A percentile compares a stretch with the other conserved stretches of the same genome.
Evolutionary conservation across 2,797 vertebrate species (phyloP).

Genomic region (Xerus rutilus): DNA sequence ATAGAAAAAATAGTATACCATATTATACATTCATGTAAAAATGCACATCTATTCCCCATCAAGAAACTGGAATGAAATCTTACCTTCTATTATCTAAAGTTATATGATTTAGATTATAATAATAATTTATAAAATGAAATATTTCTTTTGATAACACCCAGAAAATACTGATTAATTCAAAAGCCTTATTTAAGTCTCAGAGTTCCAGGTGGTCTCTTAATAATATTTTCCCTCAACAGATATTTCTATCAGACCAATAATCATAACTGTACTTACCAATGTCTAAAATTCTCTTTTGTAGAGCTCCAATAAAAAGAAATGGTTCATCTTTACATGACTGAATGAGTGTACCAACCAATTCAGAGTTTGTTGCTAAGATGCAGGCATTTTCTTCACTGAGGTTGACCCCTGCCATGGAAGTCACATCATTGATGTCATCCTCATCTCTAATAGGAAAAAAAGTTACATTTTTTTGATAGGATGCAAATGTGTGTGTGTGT

Average conservation of each 20-base stretch:
- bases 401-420: conserved; percentile 94
- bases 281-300: conserved; percentile 91
- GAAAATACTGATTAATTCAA: conserved; percentile 43
- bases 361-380: conserved; percentile 89
- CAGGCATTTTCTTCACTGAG: conserved; percentile 91
- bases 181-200: conserved; percentile 9
- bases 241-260: neutral
- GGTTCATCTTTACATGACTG: conserved; percentile 94
- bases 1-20: neutral
- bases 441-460: conserved; percentile 88
- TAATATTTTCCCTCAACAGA: neutral
- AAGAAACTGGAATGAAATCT: conserved; percentile 38
- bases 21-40: conserved; percentile 6
- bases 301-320: conserved; percentile 90
- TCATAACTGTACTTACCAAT: conserved; percentile 89
- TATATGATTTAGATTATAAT: neutral
- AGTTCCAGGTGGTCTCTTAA: neutral
- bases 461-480: neutral
- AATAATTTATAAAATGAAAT: conserved; percentile 62
- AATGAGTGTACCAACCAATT: conserved; percentile 91
- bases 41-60: neutral
- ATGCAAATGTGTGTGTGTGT: neutral
- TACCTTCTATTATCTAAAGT: conserved; percentile 10
- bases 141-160: neutral
- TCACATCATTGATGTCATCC: conserved; percentile 94